Base-by-base conservation (phyloP, 1,140 invertebrate species). In the Atta texana region DNA sequence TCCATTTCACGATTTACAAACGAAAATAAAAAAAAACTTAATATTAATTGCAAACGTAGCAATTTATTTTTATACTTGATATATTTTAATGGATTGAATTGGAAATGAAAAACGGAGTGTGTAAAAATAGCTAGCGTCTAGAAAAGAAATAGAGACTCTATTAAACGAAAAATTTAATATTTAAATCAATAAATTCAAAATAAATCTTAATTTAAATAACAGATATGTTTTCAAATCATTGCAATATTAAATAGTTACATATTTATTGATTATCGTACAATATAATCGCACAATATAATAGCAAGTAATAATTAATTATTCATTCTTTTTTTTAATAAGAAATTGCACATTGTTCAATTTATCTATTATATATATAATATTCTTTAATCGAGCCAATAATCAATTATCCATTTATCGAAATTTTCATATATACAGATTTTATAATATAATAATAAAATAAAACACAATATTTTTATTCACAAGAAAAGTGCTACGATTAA, bases 41-140 rank as follows among this genome's bases (percentile, higher is more conserved):
- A 84, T 61, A 82, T 72, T 74, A 74, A 31, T 61, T 84, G 2
- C 24, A 16, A 61, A 28, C 18, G 28, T 68, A 21, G 24, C 10
- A 2, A 76, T 59, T 16, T 66, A 14, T 31, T 18, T 0, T 66
- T 66, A 28, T 2, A 3, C 14, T 3, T 5, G n/a, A 3, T 18
- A 21, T 14, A 61, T 59, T 24, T 59, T 39, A 76, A 76, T 12
- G 6, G 16, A 76, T 28, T 72, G 14, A 16, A 51, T 4, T 39
- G 55, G 7, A 55, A 16, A 51, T 16, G 24, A 10, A 10, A 44
- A 10, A 10, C 39, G 7, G 2, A 44, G 34, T 34, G 34, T 7
- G 8, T 44, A 12, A 3, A 39, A 76, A 44, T 57, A 59, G 1
- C 2, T 75, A 57, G 2, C 3, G 28, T 16, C 7, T 71, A n/a